These are phyloP conservation scores for Triplophysa bombifrons DNA, from an alignment of 2,797 vertebrate species.

Conservation along the genomic window DNA sequence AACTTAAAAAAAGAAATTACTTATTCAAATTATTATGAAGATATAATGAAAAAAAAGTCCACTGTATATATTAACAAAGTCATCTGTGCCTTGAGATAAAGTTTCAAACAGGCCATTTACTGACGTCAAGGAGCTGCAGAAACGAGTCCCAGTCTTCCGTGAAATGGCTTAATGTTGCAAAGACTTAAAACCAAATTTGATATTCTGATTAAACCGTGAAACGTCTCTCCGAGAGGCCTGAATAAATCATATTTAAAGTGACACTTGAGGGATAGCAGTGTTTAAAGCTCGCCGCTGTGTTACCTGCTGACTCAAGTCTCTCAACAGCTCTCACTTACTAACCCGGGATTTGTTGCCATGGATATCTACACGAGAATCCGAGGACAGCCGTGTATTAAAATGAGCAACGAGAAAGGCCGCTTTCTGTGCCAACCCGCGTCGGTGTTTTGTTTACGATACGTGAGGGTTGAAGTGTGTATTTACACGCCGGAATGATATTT, in stretches of 20 bases:
- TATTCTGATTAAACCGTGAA: constrained; percentile 49
- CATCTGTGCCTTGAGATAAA: constrained; percentile 26
- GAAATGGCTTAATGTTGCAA: constrained; percentile 53
- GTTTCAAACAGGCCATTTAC: constrained; percentile 45
- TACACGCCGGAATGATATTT: constrained; percentile 11
- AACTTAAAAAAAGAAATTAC: no score
- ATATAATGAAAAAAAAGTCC: no score
- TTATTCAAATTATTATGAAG: no score
- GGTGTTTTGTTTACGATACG: constrained; percentile 9
- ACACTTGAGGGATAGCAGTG: constrained; percentile 17
- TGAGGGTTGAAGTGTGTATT: constrained; percentile 3
- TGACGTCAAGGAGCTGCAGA: constrained; percentile 31
- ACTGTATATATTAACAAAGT: not conserved
- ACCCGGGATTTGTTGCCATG: constrained; percentile 44
- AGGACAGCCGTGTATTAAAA: constrained; percentile 32
- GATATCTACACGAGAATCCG: constrained; percentile 32
- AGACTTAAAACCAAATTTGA: constrained; percentile 46
- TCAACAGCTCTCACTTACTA: constrained; percentile 35
- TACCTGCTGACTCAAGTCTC: constrained; percentile 37
- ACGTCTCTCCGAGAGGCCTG: constrained; percentile 38
- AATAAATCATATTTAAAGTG: constrained; percentile 48
- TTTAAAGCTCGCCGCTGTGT: constrained; percentile 3
- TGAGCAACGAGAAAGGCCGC: not conserved
- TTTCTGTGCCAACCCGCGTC: not conserved
- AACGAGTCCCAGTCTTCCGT: constrained; percentile 51